These are phyloP conservation scores for Sepioteuthis lessoniana DNA, from an alignment of 2,888 invertebrate species.

Conservation along the genomic window DNA sequence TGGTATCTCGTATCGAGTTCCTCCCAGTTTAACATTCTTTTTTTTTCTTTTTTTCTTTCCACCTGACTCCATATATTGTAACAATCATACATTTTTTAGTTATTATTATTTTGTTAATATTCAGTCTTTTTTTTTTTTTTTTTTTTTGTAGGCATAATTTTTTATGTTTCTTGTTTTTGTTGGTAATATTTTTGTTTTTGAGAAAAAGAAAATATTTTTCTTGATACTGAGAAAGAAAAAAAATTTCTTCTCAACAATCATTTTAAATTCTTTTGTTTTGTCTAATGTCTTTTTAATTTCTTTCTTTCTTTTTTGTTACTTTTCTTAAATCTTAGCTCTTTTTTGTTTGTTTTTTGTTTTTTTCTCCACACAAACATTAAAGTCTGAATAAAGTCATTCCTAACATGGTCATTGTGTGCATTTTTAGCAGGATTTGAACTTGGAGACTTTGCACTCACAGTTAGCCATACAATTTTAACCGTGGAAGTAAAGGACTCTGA, in stretches of 20 bases:
- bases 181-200: not conserved
- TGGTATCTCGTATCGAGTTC: not conserved
- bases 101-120: not conserved
- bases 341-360: not conserved
- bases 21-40: not conserved
- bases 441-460: conserved; percentile 39
- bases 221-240: not conserved
- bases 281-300: not conserved
- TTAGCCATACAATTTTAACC: not conserved
- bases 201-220: not conserved
- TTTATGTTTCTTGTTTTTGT: not conserved
- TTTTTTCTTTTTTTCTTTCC: not conserved
- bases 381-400: conserved; percentile 33
- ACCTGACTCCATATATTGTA: not conserved
- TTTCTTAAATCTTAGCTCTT: not conserved
- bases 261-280: not conserved
- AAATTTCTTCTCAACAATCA: not conserved
- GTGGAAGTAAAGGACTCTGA: conserved; percentile 44
- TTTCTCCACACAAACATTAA: not conserved
- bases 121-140: no score
- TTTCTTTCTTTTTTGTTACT: not conserved
- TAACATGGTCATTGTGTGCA: conserved; percentile 39
- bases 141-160: not conserved
- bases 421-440: conserved; percentile 42
- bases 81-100: not conserved